phyloP scores from a whole-genome alignment of 1,140 invertebrate species.

The Probaryconus sp. region DNA sequence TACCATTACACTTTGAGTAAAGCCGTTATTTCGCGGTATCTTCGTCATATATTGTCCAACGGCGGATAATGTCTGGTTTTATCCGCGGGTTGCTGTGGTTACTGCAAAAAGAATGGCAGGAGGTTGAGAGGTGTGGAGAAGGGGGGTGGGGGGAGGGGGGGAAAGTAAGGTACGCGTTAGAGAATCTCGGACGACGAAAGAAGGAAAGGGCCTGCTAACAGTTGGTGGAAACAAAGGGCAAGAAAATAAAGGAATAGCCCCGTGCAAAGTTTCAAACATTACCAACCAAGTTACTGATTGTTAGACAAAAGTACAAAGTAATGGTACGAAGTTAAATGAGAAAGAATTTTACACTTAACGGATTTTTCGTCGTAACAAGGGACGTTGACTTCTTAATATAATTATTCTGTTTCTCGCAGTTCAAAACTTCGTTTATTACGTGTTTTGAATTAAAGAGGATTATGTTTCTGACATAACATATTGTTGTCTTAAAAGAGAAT shows the following conservation, averaged over 20 bases:
- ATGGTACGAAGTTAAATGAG: neutral
- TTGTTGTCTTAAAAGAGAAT: too few species aligned
- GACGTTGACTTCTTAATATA: too few species aligned
- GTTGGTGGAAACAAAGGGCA: slow-evolving; percentile 9
- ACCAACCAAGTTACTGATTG: too few species aligned
- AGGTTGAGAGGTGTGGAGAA: neutral
- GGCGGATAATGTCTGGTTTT: slow-evolving; percentile 33
- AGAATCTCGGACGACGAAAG: neutral
- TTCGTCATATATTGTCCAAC: slow-evolving; percentile 38
- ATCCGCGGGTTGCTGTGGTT: slow-evolving; percentile 23
- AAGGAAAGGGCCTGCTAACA: neutral
- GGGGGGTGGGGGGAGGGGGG: too few species aligned
- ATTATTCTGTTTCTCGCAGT: too few species aligned
- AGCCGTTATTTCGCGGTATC: slow-evolving; percentile 26
- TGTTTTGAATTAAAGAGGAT: too few species aligned
- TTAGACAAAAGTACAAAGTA: too few species aligned
- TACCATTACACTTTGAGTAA: slow-evolving; percentile 8
- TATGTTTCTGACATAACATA: too few species aligned
- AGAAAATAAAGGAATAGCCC: slow-evolving; percentile 19
- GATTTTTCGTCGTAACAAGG: too few species aligned
- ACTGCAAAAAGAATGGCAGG: slow-evolving; percentile 9
- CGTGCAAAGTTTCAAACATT: neutral
- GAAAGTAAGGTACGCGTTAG: too few species aligned
- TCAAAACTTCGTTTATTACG: too few species aligned
- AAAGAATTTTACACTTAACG: neutral